Conservation (phyloP, 2,113 vertebrate species). For the Tautogolabrus adspersus region DNA sequence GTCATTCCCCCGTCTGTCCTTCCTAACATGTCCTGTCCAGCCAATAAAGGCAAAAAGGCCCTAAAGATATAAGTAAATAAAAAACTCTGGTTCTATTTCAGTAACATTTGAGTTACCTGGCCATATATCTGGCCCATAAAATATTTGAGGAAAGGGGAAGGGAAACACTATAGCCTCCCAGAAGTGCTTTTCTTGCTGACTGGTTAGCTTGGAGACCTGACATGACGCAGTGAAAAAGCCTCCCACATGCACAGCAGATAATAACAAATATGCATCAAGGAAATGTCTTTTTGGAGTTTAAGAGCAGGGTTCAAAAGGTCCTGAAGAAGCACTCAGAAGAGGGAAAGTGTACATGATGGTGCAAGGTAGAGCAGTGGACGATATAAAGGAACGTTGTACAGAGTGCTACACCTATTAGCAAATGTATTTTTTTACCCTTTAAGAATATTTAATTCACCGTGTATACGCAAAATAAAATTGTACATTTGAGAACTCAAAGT, state of each 20-base stretch:
- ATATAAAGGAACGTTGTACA: background rate
- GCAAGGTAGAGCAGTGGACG: background rate
- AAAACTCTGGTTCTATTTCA: background rate
- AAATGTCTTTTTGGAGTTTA: constrained; percentile 36
- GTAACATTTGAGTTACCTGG: background rate
- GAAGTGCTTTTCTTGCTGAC: constrained; percentile 30
- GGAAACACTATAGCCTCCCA: constrained; percentile 1
- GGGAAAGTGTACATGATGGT: background rate
- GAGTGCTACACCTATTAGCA: background rate
- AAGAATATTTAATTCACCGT: background rate
- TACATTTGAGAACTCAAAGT: background rate
- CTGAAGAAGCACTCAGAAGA: constrained; percentile 2
- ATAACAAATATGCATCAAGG: constrained; percentile 49
- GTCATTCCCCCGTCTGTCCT: too few species aligned
- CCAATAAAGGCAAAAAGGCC: too few species aligned
- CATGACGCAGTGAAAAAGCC: constrained; percentile 9
- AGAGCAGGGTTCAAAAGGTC: background rate
- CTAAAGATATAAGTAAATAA: too few species aligned
- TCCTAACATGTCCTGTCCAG: too few species aligned
- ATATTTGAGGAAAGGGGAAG: background rate
- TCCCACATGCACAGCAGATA: background rate
- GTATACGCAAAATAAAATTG: background rate
- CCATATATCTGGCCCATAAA: background rate
- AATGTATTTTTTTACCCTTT: too few species aligned
- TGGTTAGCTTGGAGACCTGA: constrained; percentile 14